Base-by-base conservation (phyloP, 1,140 invertebrate genomes). In the Neelides sp. region DNA sequence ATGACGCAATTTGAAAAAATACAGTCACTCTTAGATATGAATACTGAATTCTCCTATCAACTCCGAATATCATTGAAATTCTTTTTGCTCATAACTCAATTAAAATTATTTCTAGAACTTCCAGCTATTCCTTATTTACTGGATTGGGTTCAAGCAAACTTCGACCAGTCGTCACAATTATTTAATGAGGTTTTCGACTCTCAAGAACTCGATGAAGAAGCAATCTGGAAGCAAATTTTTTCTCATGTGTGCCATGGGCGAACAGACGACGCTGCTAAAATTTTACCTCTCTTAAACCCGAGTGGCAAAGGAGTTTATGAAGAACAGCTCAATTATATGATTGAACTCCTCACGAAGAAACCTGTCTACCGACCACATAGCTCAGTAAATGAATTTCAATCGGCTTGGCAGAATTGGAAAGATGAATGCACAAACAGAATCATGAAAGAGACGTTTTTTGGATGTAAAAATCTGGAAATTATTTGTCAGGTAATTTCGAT, bases 81-180 rank as follows among this genome's bases (percentile, higher is more conserved):
- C 17, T 43, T 27, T 27, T 17, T 23, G 23, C 28, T 32, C 44
- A 46, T 17, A 10, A n/a, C 15, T 45, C 4, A 35, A 40, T 50
- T n/a, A 22, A 15, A 32, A 20, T 43, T 43, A 27, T 44, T 13
- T 24, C n/a, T 43, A 58, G 57, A 59, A 12, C 36, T 61, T 10
- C 58, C 58, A 3, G 47, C 57, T n/a, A 39, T 61, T 3, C 58
- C 58, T 0, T 61, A 57, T 23, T 28, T 54, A 2, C 30, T 44
- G 1, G 52, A 57, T n/a, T 61, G 58, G 58, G 48, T 61, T 1
- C 30, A 57, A 15, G 28, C 43, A 15, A 61, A 61, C 35, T 61
- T 57, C 47, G 58, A 61, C 34, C 35, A 52, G n/a, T 46, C 48
- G 3, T 24, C 49, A n/a, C 19, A 41, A 28, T 23, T 54, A 10